Conservation (phyloP, 2,888 invertebrate species). For the Epistrophe grossulariae region DNA sequence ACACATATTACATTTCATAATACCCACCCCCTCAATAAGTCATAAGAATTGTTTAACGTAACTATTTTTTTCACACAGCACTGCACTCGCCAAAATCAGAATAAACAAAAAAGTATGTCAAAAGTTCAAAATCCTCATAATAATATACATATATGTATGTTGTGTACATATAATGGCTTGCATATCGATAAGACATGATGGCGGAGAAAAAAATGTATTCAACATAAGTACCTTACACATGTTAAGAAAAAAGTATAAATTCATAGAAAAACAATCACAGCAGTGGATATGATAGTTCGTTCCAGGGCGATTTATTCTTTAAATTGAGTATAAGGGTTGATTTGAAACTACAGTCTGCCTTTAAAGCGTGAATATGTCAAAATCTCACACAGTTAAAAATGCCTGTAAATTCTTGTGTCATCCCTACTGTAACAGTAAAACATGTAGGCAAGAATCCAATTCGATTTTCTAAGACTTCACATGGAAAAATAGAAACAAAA, state of each 20-base stretch:
- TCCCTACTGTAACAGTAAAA: conserved; percentile 1
- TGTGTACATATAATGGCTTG: not conserved
- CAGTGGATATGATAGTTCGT: conserved; percentile 9
- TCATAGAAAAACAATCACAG: conserved; percentile 6
- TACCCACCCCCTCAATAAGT: too few species aligned
- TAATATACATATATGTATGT: not conserved
- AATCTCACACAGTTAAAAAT: too few species aligned
- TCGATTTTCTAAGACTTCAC: conserved; percentile 71
- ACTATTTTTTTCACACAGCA: not conserved
- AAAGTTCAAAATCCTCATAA: conserved; percentile 58
- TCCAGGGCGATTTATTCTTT: not conserved
- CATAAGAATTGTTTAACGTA: too few species aligned
- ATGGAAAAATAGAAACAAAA: conserved; percentile 5
- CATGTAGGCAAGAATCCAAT: conserved; percentile 17
- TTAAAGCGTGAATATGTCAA: not conserved
- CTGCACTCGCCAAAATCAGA: not conserved
- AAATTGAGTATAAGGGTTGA: not conserved
- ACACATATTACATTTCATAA: too few species aligned
- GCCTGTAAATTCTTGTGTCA: not conserved
- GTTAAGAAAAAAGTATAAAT: not conserved
- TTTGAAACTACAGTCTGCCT: conserved; percentile 2
- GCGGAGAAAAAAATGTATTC: not conserved
- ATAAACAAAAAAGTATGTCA: conserved; percentile 53
- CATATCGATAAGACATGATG: not conserved
- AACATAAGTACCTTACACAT: not conserved